phyloP scores from a whole-genome alignment of 1,140 invertebrate species.

The Drosophila asahinai region DNA sequence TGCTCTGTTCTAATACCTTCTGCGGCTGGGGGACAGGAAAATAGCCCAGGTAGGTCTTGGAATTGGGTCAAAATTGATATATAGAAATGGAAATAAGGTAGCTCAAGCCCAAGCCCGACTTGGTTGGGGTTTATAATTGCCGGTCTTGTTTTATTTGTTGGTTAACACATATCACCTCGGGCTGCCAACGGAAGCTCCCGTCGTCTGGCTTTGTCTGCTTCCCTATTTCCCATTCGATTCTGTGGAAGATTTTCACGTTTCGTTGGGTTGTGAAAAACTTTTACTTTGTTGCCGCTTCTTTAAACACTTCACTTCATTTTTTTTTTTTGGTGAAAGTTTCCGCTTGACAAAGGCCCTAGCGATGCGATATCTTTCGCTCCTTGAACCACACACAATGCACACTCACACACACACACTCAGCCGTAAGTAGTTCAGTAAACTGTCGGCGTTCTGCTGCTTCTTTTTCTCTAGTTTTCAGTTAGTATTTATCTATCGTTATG shows the following conservation, averaged over 20 bases:
- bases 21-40: background rate
- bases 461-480: conserved; percentile 48
- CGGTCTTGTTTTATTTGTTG: conserved; percentile 50
- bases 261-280: conserved; percentile 50
- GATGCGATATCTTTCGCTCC: conserved; percentile 27
- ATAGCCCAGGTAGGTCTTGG: conserved; percentile 17
- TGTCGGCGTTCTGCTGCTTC: conserved; percentile 16
- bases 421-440: conserved; percentile 36
- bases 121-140: conserved; percentile 18
- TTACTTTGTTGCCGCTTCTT: conserved; percentile 57
- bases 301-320: conserved; percentile 21
- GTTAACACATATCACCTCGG: conserved; percentile 45
- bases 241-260: conserved; percentile 40
- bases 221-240: conserved; percentile 19
- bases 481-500: conserved; percentile 79
- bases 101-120: conserved; percentile 11
- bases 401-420: conserved; percentile 1
- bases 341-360: conserved; percentile 42
- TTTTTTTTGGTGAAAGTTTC: conserved; percentile 54
- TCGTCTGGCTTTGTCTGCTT: conserved; percentile 1
- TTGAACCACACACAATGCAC: background rate
- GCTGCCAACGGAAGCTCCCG: conserved; percentile 10
- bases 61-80: conserved; percentile 40
- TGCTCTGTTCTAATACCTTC: conserved; percentile 12
- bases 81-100: conserved; percentile 10